Conservation (phyloP, 2,113 vertebrate species). For the Mustela nigripes region DNA sequence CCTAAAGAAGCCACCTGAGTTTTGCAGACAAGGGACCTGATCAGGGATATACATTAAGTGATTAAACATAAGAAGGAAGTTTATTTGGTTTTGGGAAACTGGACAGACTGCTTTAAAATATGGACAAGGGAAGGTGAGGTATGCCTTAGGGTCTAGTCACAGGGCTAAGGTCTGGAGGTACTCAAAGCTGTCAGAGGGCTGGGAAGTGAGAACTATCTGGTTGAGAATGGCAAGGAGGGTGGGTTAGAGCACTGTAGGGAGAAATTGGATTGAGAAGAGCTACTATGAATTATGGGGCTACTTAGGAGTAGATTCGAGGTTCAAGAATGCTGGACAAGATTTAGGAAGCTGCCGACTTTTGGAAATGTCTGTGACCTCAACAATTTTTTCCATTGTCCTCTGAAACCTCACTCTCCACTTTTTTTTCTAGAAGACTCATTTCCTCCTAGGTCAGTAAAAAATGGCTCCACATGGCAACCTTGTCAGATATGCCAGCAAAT, state of each 20-base stretch:
- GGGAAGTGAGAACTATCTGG: background rate
- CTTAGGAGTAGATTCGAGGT: constrained; percentile 6
- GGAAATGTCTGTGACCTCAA: background rate
- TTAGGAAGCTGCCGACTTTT: constrained; percentile 12
- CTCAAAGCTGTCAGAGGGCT: background rate
- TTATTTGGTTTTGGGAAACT: background rate
- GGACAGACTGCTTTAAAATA: constrained; percentile 24
- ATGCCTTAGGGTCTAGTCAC: background rate
- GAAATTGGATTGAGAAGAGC: background rate
- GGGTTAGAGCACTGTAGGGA: background rate
- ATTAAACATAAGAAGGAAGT: background rate
- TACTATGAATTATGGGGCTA: background rate
- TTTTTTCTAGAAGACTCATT: constrained; percentile 38
- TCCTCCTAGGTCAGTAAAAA: constrained; percentile 13
- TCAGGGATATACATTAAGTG: background rate
- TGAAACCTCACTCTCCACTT: background rate
- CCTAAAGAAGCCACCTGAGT: background rate
- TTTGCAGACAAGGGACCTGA: background rate
- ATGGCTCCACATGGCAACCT: background rate
- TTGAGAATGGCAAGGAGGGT: background rate
- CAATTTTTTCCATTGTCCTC: background rate
- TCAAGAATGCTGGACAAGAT: constrained; percentile 25
- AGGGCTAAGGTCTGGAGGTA: background rate
- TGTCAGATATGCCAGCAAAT: constrained; percentile 11
- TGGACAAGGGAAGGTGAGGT: background rate